Percentiles rank a stretch among this genome's conserved stretches.
Conservation (phyloP, 2,888 invertebrate genomes). For the Apamea monoglypha region DNA sequence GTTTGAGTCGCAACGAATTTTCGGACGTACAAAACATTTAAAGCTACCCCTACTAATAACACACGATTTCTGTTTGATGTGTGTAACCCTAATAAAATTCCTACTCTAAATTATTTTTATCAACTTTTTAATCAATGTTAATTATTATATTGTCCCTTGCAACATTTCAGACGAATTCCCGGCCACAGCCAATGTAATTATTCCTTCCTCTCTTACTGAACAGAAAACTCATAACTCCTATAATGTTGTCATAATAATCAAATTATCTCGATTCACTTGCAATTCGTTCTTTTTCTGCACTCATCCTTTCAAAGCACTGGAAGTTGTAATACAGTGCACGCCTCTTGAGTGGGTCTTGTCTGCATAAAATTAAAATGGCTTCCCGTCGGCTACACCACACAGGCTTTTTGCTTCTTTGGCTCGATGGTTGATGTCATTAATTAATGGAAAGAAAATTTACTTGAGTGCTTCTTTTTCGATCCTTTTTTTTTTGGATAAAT, state of each 20-base stretch:
- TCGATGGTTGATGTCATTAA: conserved; percentile 33
- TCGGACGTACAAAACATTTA: background rate
- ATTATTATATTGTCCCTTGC: background rate
- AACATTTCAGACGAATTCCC: background rate
- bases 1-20: background rate
- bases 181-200: background rate
- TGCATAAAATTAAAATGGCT: conserved; percentile 58
- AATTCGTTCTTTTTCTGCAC: conserved; percentile 40
- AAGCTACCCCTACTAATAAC: background rate
- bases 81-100: background rate
- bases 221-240: background rate
- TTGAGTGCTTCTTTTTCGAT: conserved; percentile 12
- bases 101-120: background rate
- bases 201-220: background rate
- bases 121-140: background rate
- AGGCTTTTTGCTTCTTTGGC: conserved; percentile 42
- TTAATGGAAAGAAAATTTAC: conserved; percentile 40
- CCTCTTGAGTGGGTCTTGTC: conserved; percentile 38
- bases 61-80: background rate
- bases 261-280: conserved; percentile 26
- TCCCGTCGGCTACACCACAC: conserved; percentile 26
- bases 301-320: conserved; percentile 33
- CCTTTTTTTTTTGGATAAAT: conserved; percentile 1
- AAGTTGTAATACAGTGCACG: conserved; percentile 27
- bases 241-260: conserved; percentile 8